Evolutionary conservation across 2,113 vertebrate species (phyloP), one percentile per base, ranked within the genome.

Genomic region (Plotosus lineatus): DNA sequence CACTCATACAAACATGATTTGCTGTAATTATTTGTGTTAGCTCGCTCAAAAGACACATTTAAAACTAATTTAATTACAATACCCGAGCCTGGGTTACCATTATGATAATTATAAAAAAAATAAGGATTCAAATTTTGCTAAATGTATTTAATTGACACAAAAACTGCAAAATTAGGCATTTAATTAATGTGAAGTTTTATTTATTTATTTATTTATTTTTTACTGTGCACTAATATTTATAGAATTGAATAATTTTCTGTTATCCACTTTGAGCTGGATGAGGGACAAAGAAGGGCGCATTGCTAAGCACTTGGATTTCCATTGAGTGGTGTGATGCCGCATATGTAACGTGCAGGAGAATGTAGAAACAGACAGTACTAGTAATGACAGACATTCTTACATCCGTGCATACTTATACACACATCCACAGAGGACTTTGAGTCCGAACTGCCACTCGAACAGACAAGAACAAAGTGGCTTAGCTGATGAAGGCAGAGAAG

Each of bases 401-500:
- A 50, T 10, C 31, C 53, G 19, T 12, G 38, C 69, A 81, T 26
- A 63, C 69, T 46, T 46, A 23, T 38, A 65, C 55, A 50, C 66
- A 38, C 17, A 75, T 58, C n/a, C 58, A 65, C 15, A 66, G 40
- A 85, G 65, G 60, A 73, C 69, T 85, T 63, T 78, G 81, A 82
- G 80, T 84, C 31, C 68, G 74, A 79, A 82, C 83, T 85, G 88
- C 68, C 78, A 85, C 83, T 86, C 78, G 69, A 85, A 84, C 69
- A 66, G 42, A 36, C 58, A 75, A n/a, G 85, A 86, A 80, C 82
- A 85, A 83, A 92, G 91, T 89, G 89, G 77, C 38, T 87, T 80
- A 28, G 86, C 88, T 91, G 91, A 92, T 92, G 91, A 93, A 92
- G 91, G 90, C 84, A 15, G 69, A 50, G 50, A 50, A 92, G 91